These are phyloP conservation scores for mouse (Mus musculus) DNA, from an alignment of 2,113 vertebrate genomes.

Conservation along the genomic window GRCm39 chr7:58054001-58054500, in stretches of 20 bases:
- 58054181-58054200: background rate
- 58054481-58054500: background rate
- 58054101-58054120: background rate
- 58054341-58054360: background rate
- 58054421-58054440: background rate
- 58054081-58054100: background rate
- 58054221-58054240: background rate
- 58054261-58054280: background rate
- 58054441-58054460: background rate
- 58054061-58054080: background rate
- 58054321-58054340: background rate
- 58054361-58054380: background rate
- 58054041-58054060: background rate
- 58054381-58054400: background rate
- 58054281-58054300: background rate
- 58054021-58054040: background rate
- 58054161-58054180: too few species aligned
- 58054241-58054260: too few species aligned
- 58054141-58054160: background rate
- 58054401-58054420: background rate
- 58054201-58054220: background rate
- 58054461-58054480: background rate
- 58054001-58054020: too few species aligned
- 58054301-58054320: background rate
- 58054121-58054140: too few species aligned